Percentiles rank a stretch among this genome's conserved stretches.
These are phyloP conservation scores for Ctena decussata DNA, from an alignment of 2,888 invertebrate genomes.

Conservation along the genomic window DNA sequence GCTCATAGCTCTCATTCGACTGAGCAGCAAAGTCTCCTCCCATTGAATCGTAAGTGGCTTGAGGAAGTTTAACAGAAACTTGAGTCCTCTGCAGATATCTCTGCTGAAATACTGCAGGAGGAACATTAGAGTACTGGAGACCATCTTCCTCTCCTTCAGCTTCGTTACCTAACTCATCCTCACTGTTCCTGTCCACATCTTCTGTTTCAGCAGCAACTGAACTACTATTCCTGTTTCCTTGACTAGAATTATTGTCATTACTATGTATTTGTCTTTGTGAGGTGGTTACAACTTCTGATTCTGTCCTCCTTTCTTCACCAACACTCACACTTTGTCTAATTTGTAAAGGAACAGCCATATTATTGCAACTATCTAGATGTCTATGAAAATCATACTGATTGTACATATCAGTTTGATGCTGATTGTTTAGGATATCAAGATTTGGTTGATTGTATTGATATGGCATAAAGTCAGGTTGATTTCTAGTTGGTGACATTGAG, in stretches of 20 bases:
- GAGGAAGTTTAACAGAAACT: constrained; percentile 62
- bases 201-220: not conserved
- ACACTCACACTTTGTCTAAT: constrained; percentile 8
- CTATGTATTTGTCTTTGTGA: not conserved
- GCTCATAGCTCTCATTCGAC: constrained; percentile 18
- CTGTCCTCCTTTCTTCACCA: not conserved
- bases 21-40: not conserved
- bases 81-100: constrained; percentile 54
- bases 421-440: not conserved
- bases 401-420: not conserved
- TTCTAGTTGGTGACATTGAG: constrained; percentile 49
- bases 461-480: constrained; percentile 5
- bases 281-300: not conserved
- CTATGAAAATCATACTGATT: constrained; percentile 2
- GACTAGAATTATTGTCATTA: not conserved
- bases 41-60: constrained; percentile 61
- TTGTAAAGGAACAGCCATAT: not conserved
- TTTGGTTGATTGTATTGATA: not conserved
- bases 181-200: not conserved
- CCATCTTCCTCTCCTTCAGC: not conserved
- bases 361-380: not conserved
- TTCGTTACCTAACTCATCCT: not conserved
- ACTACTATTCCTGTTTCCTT: not conserved
- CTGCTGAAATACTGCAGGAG: constrained; percentile 39
- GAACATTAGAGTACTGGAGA: constrained; percentile 20